A percentile compares a stretch with the other conserved stretches of the same genome.
These are phyloP conservation scores for Drosophila pachea DNA, from an alignment of 1,140 invertebrate genomes.

Conservation along the genomic window DNA sequence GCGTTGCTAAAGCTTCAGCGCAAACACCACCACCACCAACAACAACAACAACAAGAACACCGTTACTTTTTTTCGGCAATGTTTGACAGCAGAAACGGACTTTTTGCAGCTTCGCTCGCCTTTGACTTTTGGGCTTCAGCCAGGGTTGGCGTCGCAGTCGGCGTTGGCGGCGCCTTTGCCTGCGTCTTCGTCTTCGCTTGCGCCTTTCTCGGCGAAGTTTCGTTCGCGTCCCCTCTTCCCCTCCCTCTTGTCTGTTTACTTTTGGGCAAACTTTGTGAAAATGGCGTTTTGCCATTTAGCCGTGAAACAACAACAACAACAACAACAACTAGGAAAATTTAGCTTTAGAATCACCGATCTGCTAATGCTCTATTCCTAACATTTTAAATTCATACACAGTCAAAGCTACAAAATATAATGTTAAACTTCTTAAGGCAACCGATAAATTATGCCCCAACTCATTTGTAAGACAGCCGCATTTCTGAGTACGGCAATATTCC, in stretches of 20 bases:
- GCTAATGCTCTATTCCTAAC: background rate
- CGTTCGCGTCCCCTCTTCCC: background rate
- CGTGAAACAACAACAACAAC: slow-evolving; percentile 33
- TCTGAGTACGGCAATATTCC: background rate
- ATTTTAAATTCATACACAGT: no score
- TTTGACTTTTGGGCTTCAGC: slow-evolving; percentile 43
- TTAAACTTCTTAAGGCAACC: no score
- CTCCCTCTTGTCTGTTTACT: slow-evolving; percentile 32
- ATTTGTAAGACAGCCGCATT: no score
- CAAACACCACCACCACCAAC: slow-evolving; percentile 25
- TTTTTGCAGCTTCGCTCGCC: slow-evolving; percentile 25
- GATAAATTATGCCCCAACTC: no score
- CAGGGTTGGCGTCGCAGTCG: slow-evolving; percentile 1
- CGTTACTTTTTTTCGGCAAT: slow-evolving; percentile 33
- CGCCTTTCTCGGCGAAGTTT: background rate
- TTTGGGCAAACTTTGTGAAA: slow-evolving; percentile 63
- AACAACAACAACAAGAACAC: slow-evolving; percentile 13
- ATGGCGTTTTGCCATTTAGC: slow-evolving; percentile 71
- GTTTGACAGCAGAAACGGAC: slow-evolving; percentile 35
- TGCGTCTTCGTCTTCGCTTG: background rate
- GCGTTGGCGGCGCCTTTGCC: slow-evolving; percentile 2
- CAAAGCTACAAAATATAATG: no score
- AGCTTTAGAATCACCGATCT: background rate
- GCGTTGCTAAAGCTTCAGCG: slow-evolving; percentile 39
- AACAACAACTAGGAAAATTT: slow-evolving; percentile 9